Base-by-base conservation (phyloP, 2,113 vertebrate genomes). In the Clarias magur region DNA sequence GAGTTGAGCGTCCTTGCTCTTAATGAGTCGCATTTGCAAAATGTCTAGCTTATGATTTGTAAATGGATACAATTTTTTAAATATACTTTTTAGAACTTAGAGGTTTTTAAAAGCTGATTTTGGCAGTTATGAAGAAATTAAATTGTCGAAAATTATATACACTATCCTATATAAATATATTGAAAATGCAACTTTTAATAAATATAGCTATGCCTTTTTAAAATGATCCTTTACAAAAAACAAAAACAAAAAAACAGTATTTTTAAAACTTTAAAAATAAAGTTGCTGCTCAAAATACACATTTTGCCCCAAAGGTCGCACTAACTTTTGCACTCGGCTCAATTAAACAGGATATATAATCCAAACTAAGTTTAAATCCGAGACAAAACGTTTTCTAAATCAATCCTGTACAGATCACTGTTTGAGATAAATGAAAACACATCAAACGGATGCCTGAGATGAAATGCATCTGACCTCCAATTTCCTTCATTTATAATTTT, bases 321-420 rank as follows among this genome's bases (percentile, higher is more conserved):
- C 72, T 25, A 75, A 75, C 72, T 75, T 75, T 75, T 75, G 72
- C 72, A 75, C 72, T 25, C 30, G 1, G 16, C 16, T 72, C 10
- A 23, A 15, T 48, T 75, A 42, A 38, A 19, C 8, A 70, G 38
- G 30, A 19, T 17, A 38, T 10, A 17, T 16, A 30, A 70, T 70
- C 67, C 1, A 34, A 7, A 27, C 13, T 7, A 68, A 38, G 38
- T 38, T 38, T 38, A 0, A 38, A 72, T 19, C 16, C 2, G 13
- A 67, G 65, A 30, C 15, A 67, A 27, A 67, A 67, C 1, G 15
- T 67, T 67, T 67, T 65, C 63, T 1, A 65, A n/a, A n/a, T 10
- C 1, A 27, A 27, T 11, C 0, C 0, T 30, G 25, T 2, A 12
- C 5, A 27, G 2, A 2, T 72, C 2, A 6, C 17, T 60, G 5